A percentile compares a stretch with the other conserved stretches of the same genome.
These are phyloP conservation scores for Hydropsyche betteni DNA, from an alignment of 2,888 invertebrate species.

Conservation along the genomic window DNA sequence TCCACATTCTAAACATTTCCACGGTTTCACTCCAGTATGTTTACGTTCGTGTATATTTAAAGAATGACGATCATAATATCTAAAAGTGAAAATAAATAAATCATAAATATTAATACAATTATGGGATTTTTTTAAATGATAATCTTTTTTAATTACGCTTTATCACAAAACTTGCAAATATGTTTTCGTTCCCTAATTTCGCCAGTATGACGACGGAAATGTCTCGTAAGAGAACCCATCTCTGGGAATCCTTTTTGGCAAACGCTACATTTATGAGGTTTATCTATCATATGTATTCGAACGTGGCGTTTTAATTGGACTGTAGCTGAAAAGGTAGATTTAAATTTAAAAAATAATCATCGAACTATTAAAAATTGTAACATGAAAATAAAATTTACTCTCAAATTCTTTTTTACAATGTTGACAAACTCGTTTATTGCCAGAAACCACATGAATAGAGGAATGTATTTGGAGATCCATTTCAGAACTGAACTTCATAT, in stretches of 20 bases:
- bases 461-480: conserved; percentile 64
- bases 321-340: conserved; percentile 54
- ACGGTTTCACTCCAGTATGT: conserved; percentile 60
- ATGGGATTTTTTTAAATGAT: neutral
- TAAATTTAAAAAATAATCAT: conserved; percentile 5
- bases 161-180: conserved; percentile 63
- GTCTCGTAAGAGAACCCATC: conserved; percentile 64
- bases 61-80: conserved; percentile 57
- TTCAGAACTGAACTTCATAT: conserved; percentile 61
- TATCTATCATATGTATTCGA: conserved; percentile 64
- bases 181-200: conserved; percentile 62
- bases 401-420: conserved; percentile 64
- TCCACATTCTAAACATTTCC: conserved; percentile 59
- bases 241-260: conserved; percentile 67
- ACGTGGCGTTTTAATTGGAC: conserved; percentile 64
- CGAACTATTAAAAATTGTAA: conserved; percentile 3
- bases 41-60: conserved; percentile 58
- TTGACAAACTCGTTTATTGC: conserved; percentile 60
- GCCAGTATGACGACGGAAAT: conserved; percentile 66
- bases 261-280: conserved; percentile 62
- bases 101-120: conserved; percentile 1
- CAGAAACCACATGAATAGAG: conserved; percentile 58
- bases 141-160: conserved; percentile 56
- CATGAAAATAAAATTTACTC: conserved; percentile 56
- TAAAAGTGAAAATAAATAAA: conserved; percentile 49